Base-by-base conservation (phyloP, 23 tunicate species). In the Styela clava region DNA sequence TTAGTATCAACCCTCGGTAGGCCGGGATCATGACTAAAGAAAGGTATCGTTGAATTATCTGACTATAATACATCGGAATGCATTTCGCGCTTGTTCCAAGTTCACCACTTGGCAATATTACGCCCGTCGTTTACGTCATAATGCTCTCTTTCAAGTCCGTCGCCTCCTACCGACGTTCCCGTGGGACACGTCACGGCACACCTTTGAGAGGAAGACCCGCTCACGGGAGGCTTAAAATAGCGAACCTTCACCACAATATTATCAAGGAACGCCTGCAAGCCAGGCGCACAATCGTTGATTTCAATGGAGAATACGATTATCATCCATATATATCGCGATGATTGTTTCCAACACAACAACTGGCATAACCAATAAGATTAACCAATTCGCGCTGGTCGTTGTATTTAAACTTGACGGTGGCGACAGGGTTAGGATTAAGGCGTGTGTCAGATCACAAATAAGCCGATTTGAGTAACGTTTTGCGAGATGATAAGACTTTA, bases 261-360 rank as follows among this genome's bases (percentile, higher is more conserved):
- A 67, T 29, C 31, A 67, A 25, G 1, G 71, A 67, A 29, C 71
- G 71, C 71, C 71, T 67, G 71, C 71, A 29, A 27, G 30, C 71
- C 71, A 67, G 71, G 22, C 71, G 31, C 71, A 67, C 71, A 67
- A 67, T 67, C 71, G 71, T 22, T 25, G 31, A 67, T 67, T 25
- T 67, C 71, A 25, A 25, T 29, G 31, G 71, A 67, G 71, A 67
- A 67, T 67, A 29, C 71, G 31, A 67, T 67, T 67, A 67, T n/a
- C n/a, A n/a, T 67, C 30, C 30, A 67, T 27, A 67, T 44, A 44
- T 44, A 44, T 44, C 56, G 56, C 12, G 30, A 67, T 67, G 71
- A 67, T 67, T 67, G 71, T 67, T 67, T 67, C 71, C 71, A 67
- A 67, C 71, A 29, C 71, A 67, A 67, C 71, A 67, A 67, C 71